phyloP scores from a whole-genome alignment of 2,888 invertebrate species.

The Himalopsyche japonica region DNA sequence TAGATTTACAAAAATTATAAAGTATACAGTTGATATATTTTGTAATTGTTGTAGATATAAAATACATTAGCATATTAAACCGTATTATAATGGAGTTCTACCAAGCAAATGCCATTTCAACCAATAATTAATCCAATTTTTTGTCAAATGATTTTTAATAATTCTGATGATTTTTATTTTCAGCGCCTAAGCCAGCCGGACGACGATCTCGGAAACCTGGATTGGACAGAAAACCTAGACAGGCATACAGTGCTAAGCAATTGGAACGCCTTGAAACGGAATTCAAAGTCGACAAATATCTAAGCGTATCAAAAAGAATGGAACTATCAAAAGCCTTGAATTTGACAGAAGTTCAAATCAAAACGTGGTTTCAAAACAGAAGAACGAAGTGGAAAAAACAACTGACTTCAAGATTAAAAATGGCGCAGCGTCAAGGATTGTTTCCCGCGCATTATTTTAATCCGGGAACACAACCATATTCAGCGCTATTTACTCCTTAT shows the following conservation, averaged over 20 bases:
- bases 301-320: conserved; percentile 94
- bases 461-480: conserved; percentile 63
- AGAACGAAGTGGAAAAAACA: conserved; percentile 98
- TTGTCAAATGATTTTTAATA: neutral
- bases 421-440: conserved; percentile 83
- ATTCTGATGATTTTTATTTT: conserved; percentile 42
- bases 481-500: conserved; percentile 64
- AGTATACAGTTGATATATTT: too few species aligned
- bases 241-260: conserved; percentile 95
- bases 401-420: conserved; percentile 83
- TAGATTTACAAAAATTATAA: too few species aligned
- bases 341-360: conserved; percentile 93
- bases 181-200: conserved; percentile 79
- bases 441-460: conserved; percentile 73
- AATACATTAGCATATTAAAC: too few species aligned
- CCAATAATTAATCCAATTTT: too few species aligned
- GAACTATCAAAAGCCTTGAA: conserved; percentile 87
- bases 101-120: too few species aligned
- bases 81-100: too few species aligned
- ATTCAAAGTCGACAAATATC: conserved; percentile 94
- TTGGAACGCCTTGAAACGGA: conserved; percentile 89
- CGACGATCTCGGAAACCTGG: conserved; percentile 84
- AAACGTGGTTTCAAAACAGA: conserved; percentile 96
- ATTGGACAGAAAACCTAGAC: conserved; percentile 90
- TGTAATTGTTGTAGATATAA: too few species aligned